These are phyloP conservation scores for Nomada lathburiana DNA, from an alignment of 2,888 invertebrate genomes.

Conservation along the genomic window DNA sequence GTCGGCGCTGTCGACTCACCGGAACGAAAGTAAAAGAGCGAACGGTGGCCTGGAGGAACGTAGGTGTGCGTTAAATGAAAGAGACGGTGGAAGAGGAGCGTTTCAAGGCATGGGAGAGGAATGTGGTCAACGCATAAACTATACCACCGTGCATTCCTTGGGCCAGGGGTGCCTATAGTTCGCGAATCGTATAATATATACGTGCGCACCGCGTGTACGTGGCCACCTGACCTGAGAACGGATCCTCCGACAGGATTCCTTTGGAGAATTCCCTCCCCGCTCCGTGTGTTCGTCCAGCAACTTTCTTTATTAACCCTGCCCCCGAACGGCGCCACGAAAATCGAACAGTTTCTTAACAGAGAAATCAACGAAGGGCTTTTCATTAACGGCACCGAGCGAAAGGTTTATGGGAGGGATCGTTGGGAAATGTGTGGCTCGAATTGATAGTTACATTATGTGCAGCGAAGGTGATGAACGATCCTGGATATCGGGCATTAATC, in stretches of 20 bases:
- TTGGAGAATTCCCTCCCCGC: neutral
- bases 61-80: conserved; percentile 74
- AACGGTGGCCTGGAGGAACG: conserved; percentile 54
- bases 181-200: conserved; percentile 73
- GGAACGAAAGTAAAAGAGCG: conserved; percentile 69
- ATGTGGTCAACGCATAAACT: conserved; percentile 83
- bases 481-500: too few species aligned
- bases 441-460: too few species aligned
- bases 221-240: conserved; percentile 46
- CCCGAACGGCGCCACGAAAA: neutral
- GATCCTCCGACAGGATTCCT: conserved; percentile 38
- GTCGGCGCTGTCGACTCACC: conserved; percentile 41
- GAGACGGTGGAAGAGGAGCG: conserved; percentile 76
- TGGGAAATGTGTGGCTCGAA: too few species aligned
- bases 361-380: too few species aligned
- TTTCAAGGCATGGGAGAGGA: conserved; percentile 83
- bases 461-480: too few species aligned
- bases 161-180: conserved; percentile 78
- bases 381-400: too few species aligned
- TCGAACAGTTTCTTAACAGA: too few species aligned
- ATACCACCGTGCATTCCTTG: conserved; percentile 80
- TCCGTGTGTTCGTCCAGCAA: neutral
- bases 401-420: too few species aligned
- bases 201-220: conserved; percentile 32
- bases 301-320: neutral